These are phyloP conservation scores for Forficula auricularia DNA, from an alignment of 1,140 invertebrate species.

Conservation along the genomic window DNA sequence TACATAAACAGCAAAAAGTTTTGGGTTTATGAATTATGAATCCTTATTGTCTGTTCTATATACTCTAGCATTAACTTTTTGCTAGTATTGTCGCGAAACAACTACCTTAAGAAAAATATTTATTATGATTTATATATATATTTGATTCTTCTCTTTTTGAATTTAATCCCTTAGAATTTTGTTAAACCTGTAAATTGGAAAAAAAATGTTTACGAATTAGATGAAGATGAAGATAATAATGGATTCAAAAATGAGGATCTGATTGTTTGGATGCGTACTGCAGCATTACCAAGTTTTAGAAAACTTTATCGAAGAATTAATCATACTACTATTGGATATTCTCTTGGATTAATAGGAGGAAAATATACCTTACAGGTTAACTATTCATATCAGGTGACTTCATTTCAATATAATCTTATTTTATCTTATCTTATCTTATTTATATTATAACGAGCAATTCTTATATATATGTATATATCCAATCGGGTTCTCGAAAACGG, in stretches of 20 bases:
- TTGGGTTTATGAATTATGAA: too few species aligned
- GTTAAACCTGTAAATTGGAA: constrained; percentile 63
- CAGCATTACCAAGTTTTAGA: constrained; percentile 84
- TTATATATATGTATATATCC: too few species aligned
- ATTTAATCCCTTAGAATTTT: constrained; percentile 27
- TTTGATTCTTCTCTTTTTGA: constrained; percentile 30
- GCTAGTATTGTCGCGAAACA: too few species aligned
- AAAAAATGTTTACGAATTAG: constrained; percentile 56
- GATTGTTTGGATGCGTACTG: constrained; percentile 97
- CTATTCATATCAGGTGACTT: constrained; percentile 38
- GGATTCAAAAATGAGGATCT: constrained; percentile 94
- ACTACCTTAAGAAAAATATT: too few species aligned
- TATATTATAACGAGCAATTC: too few species aligned
- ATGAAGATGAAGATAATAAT: constrained; percentile 48
- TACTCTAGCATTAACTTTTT: too few species aligned
- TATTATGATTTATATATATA: not conserved
- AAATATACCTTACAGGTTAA: constrained; percentile 54
- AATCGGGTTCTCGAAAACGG: too few species aligned
- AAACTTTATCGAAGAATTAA: constrained; percentile 80
- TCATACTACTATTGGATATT: constrained; percentile 39
- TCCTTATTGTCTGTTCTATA: too few species aligned
- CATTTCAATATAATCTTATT: too few species aligned
- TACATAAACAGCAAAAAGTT: too few species aligned
- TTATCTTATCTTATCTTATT: too few species aligned
- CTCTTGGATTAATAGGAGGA: constrained; percentile 52